Base-by-base conservation (phyloP, 2,888 invertebrate genomes). In the Zele albiditarsus region DNA sequence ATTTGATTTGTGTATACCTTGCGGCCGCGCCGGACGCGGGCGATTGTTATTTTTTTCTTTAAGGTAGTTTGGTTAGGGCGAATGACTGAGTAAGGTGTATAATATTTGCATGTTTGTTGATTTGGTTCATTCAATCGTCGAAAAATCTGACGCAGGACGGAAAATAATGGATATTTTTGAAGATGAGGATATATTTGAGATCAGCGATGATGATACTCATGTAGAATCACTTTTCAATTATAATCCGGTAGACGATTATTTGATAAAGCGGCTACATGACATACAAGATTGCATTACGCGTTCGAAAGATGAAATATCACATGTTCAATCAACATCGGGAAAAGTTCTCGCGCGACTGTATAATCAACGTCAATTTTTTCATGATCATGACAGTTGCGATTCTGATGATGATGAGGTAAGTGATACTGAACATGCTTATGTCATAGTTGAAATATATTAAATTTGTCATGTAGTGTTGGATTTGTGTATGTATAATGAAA, bases 231-330 rank as follows among this genome's bases (percentile, higher is more conserved):
- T 53, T 1, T 14, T 63, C n/a, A 57, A 28, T 33, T 69, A 69
- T 57, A 88, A 87, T 81, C 87, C 88, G 0, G 67, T 88, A 0
- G 81, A 86, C 46, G 86, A 87, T 38, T 78, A 84, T 75, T 78
- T 88, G 57, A 75, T 81, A n/a, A 83, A 83, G 42, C 83, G 86
- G 46, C 60, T 85, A 12, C 67, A 79, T 16, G 79, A 78, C 8
- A 79, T 84, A 0, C 69, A 80, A 20, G 80, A 81, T 3, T 80
- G 83, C 66, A 82, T 88, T 10, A 79, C 81, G 10, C 79, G 66
- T 31, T 75, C 81, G 0, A 81, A 75, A 46, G 79, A 66, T 31
- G 83, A 85, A 58, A 82, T 84, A 3, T 75, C 80, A 27, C 79
- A 83, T 4, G 63, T 82, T n/a, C 68, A 77, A 28, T 73, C 73